Base-by-base conservation (phyloP, 1,140 invertebrate genomes). In the Heliconius eleuchia region DNA sequence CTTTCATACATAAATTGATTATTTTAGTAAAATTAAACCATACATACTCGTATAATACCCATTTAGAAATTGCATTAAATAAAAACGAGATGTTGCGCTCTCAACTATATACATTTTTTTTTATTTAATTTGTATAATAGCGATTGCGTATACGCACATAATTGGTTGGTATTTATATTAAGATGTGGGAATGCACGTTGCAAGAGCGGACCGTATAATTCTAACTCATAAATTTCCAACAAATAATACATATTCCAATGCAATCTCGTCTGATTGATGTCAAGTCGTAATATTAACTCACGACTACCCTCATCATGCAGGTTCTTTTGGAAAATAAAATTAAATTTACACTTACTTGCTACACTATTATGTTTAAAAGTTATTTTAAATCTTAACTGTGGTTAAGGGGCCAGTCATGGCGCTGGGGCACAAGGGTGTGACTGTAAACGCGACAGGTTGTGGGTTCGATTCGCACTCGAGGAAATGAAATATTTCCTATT, bases 201-300 rank as follows among this genome's bases (percentile, higher is more conserved):
- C 74, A 52, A 75, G 42, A 73, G 66, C 81, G 80, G 84, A 88
- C 85, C 87, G 82, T 90, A 84, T 90, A 90, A 90, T 90, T 90
- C 89, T 88, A 90, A 87, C 86, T 89, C 89, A 89, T 91, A 91
- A 89, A 91, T 91, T 91, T 89, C 82, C 86, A 80, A 88, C 88
- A 91, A 89, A 91, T 91, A 89, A 91, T 91, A 89, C 86, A 88
- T 89, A 89, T 88, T 83, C 77, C 84, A 86, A 78, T 83, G 84
- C 84, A 84, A 85, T 88, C 85, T 84, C 73, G 73, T 77, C 84
- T 87, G 89, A 91, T 88, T 87, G 88, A 91, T 91, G 87, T 88
- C 84, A 86, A 85, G 85, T 83, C 77, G 81, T 82, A 82, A 82
- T 80, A 83, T 84, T 87, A 77, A 80, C 73, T 42, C 76, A 52